Evolutionary conservation across 2,888 invertebrate species (phyloP), one percentile per base, ranked within the genome.

Genomic region (Glomeris marginata): DNA sequence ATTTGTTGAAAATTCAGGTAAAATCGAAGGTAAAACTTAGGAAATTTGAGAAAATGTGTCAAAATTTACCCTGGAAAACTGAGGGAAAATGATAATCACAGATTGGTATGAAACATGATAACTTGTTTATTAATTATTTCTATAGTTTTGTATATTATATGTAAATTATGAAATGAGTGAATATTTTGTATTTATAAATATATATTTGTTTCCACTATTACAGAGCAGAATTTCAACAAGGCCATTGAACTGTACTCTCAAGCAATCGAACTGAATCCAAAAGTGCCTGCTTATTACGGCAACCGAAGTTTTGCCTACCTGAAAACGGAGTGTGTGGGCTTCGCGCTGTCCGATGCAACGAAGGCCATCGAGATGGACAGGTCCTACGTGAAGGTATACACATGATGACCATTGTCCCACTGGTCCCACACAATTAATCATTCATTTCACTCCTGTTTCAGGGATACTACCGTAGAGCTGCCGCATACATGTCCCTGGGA

Each of bases 301-400:
- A 98, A 98, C 69, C 77, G 98, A 60, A 94, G 95, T 72, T 81
- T 97, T 72, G 84, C 95, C 18, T 88, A 95, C 67, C 71, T 98
- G 54, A 83, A 86, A 62, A 81, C 82, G 51, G 98, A 99, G 70
- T 86, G 84, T 67, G 97, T 90, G 68, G 98, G 98, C 2, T 87
- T 84, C 68, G 97, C 97, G 1, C 69, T 97, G 50, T 74, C 71
- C 38, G 98, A 99, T 74, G 97, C 97, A 1, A 78, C 87, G 1
- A 81, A 81, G 64, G 82, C 97, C 1, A 84, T 98, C 51, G 84
- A 86, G 66, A 67, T 90, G 56, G 94, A 98, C 68, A 81, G 78
- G 60, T 74, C 75, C 21, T 98, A 95, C 66, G 75, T 92, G 21
- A 97, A 98, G 66, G 70, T 68, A 59, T 36, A 41, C 15, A n/a